A percentile compares a stretch with the other conserved stretches of the same genome.
Evolutionary conservation across 2,888 invertebrate genomes (phyloP).

Genomic region (Noctua fimbriata): DNA sequence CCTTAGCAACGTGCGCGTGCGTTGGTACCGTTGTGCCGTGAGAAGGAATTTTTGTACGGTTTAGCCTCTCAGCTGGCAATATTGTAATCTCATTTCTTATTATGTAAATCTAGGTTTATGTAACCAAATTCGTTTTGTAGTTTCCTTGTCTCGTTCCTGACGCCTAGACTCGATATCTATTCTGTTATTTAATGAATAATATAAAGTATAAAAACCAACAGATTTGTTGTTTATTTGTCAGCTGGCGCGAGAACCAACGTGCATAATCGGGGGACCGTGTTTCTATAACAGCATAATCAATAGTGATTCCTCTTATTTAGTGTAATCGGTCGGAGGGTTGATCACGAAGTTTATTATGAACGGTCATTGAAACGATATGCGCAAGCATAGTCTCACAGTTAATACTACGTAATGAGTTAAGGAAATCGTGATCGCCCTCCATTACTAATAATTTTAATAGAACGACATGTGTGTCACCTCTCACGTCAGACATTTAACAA

Average conservation of each 20-base stretch:
- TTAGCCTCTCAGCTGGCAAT: conserved; percentile 78
- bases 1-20: conserved; percentile 84
- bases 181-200: conserved; percentile 3
- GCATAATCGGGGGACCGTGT: conserved; percentile 4
- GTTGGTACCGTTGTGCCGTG: conserved; percentile 85
- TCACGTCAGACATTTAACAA: conserved; percentile 61
- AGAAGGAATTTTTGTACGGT: conserved; percentile 86
- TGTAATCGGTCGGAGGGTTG: conserved; percentile 28
- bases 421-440: conserved; percentile 65
- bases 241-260: neutral
- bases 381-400: conserved; percentile 18
- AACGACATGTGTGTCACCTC: conserved; percentile 45
- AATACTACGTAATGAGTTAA: conserved; percentile 50
- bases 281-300: conserved; percentile 27
- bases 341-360: conserved; percentile 45
- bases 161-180: conserved; percentile 7
- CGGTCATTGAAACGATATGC: conserved; percentile 32
- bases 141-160: conserved; percentile 36
- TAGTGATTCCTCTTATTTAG: conserved; percentile 45
- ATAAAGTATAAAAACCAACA: neutral
- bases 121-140: conserved; percentile 53
- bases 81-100: conserved; percentile 74
- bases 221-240: conserved; percentile 12
- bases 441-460: conserved; percentile 60
- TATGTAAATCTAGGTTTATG: conserved; percentile 62